A percentile compares a stretch with the other conserved stretches of the same genome.
Evolutionary conservation across 2,797 vertebrate genomes (phyloP).

Genomic region (Sebastolobus altivelis): DNA sequence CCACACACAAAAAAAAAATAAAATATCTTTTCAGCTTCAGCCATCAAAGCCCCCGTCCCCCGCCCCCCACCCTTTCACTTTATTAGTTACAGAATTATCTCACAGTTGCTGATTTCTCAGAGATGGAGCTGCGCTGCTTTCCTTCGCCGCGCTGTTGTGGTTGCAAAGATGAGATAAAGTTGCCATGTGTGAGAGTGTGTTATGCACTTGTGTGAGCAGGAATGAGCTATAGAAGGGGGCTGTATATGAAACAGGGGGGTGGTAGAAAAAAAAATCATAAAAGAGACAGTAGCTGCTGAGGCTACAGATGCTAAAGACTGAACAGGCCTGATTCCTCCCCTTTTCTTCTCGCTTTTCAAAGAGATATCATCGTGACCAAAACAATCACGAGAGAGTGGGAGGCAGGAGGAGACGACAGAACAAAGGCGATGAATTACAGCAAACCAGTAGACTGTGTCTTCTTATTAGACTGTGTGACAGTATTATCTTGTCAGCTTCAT

Average conservation of each 20-base stretch:
- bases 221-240: constrained; percentile 40
- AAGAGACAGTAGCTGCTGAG: constrained; percentile 71
- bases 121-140: constrained; percentile 78
- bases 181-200: constrained; percentile 49
- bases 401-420: constrained; percentile 62
- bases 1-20: constrained; percentile 94
- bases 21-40: constrained; percentile 98
- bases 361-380: constrained; percentile 80
- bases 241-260: constrained; percentile 49
- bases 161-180: constrained; percentile 84
- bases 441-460: constrained; percentile 68
- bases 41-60: constrained; percentile 88
- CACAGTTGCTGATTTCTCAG: constrained; percentile 92
- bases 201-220: constrained; percentile 57
- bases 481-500: constrained; percentile 76
- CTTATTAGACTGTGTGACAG: constrained; percentile 75
- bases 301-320: constrained; percentile 78
- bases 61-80: constrained; percentile 86
- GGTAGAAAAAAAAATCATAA: constrained; percentile 60
- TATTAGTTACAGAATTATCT: constrained; percentile 98
- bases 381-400: constrained; percentile 74
- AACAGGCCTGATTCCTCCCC: constrained; percentile 66
- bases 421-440: constrained; percentile 74
- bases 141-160: constrained; percentile 73
- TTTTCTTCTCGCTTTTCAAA: constrained; percentile 80